These are phyloP conservation scores for Aselliscus stoliczkanus DNA, from an alignment of 2,797 vertebrate genomes.

Conservation along the genomic window DNA sequence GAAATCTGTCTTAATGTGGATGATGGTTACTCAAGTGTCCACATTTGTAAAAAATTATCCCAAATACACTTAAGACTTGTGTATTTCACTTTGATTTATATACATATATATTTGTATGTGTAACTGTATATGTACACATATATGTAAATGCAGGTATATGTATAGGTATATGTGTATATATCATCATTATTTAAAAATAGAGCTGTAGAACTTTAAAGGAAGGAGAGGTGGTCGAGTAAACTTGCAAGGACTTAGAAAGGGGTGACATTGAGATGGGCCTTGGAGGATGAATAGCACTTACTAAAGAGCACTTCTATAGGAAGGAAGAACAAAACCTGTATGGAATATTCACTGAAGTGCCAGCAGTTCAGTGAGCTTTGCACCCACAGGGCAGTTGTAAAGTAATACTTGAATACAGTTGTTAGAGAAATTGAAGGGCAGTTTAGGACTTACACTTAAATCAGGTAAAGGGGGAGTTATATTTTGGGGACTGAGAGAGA, in stretches of 20 bases:
- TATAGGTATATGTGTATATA: not conserved
- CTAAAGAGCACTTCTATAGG: not conserved
- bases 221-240: not conserved
- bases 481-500: too few relatives aligned
- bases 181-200: not conserved
- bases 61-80: not conserved
- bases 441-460: not conserved
- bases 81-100: not conserved
- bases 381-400: not conserved
- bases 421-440: not conserved
- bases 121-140: not conserved
- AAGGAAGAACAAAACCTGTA: not conserved
- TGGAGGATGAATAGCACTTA: not conserved
- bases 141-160: not conserved
- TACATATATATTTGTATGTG: not conserved
- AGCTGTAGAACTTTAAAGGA: not conserved
- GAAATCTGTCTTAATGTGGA: not conserved
- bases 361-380: not conserved
- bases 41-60: not conserved
- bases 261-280: not conserved
- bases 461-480: not conserved
- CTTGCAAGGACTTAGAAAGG: not conserved
- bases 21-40: not conserved
- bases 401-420: not conserved
- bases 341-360: not conserved